Conservation (phyloP, 2,797 vertebrate genomes). For the Sciurus carolinensis region DNA sequence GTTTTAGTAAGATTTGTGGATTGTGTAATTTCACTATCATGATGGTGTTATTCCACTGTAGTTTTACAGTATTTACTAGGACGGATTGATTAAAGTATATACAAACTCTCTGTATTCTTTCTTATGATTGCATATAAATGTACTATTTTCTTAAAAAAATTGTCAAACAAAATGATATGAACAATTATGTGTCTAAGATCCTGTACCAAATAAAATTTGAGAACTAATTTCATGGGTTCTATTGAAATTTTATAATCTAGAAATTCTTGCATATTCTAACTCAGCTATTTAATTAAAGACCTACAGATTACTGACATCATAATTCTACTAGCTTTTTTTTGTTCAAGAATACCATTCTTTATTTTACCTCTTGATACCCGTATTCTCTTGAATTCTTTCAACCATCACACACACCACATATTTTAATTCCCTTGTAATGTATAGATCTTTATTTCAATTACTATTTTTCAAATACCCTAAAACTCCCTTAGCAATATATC, state of each 20-base stretch:
- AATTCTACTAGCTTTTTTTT: background rate
- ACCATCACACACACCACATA: background rate
- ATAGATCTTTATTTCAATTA: background rate
- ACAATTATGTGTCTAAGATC: background rate
- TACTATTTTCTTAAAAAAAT: background rate
- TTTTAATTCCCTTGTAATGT: background rate
- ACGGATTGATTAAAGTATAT: background rate
- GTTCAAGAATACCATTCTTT: background rate
- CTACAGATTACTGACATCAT: background rate
- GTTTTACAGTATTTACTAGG: background rate
- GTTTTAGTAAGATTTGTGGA: background rate
- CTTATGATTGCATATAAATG: background rate
- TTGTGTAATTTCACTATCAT: background rate
- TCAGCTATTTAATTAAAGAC: constrained; percentile 16
- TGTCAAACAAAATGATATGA: background rate
- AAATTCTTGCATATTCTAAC: background rate
- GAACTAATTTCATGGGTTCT: background rate
- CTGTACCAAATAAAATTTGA: background rate
- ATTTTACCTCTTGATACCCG: background rate
- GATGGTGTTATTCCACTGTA: background rate
- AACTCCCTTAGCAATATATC: background rate
- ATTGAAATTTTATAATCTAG: background rate
- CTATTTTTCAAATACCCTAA: background rate
- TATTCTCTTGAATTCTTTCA: constrained; percentile 23
- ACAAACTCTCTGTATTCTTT: background rate